Percentiles rank a stretch among this genome's conserved stretches.
Evolutionary conservation across 2,888 invertebrate species (phyloP).

Genomic region (Plebejus melissa): DNA sequence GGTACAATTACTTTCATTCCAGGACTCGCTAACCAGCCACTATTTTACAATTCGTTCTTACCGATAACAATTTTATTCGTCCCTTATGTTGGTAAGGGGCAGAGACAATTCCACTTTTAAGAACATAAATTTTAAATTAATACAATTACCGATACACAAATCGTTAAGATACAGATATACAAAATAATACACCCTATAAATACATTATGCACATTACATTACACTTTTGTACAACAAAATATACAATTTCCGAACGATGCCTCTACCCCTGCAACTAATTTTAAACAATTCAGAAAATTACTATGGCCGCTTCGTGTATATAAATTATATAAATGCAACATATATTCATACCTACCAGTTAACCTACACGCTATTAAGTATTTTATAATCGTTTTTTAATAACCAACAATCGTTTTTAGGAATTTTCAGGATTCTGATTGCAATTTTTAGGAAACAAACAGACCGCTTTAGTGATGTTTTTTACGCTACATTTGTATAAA

Average conservation of each 20-base stretch:
- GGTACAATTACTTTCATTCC: slow-evolving; percentile 54
- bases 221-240: slow-evolving; percentile 25
- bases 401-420: slow-evolving; percentile 57
- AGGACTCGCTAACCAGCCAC: slow-evolving; percentile 41
- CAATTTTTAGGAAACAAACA: slow-evolving; percentile 50
- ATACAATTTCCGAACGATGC: slow-evolving; percentile 33
- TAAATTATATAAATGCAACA: slow-evolving; percentile 31
- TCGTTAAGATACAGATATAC: slow-evolving; percentile 25
- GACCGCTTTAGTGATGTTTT: slow-evolving; percentile 49
- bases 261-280: slow-evolving; percentile 48
- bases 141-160: slow-evolving; percentile 29
- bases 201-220: slow-evolving; percentile 26
- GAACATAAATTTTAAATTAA: slow-evolving; percentile 28
- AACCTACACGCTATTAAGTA: slow-evolving; percentile 56
- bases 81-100: slow-evolving; percentile 49
- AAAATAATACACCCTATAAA: slow-evolving; percentile 26
- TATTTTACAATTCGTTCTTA: slow-evolving; percentile 53
- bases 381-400: slow-evolving; percentile 48
- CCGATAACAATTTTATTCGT: slow-evolving; percentile 60
- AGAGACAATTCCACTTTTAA: slow-evolving; percentile 41
- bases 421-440: slow-evolving; percentile 55
- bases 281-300: slow-evolving; percentile 47
- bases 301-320: slow-evolving; percentile 58
- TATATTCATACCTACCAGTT: slow-evolving; percentile 28
- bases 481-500: slow-evolving; percentile 62